Base-by-base conservation (phyloP, 2,888 invertebrate genomes). In the Flexamia atlantica region DNA sequence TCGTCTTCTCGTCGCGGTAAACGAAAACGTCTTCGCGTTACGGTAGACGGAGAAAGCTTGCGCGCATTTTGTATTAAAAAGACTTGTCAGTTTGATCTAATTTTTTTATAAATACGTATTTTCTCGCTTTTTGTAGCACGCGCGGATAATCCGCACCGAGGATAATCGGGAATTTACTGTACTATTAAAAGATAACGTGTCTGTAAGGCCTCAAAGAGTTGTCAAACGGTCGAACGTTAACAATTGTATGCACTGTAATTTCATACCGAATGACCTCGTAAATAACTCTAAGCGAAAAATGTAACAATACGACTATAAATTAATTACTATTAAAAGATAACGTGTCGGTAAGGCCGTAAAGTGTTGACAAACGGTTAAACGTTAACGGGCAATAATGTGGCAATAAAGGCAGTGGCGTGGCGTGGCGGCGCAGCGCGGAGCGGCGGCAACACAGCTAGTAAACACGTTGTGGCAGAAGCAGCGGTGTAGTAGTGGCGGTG, bases 401-500 rank as follows among this genome's bases (percentile, higher is more conserved):
- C 32, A 30, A 70, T 70, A 70, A 70, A 70, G 36, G 70, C 40
- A 1, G 30, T 68, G 40, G 68, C 68, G 68, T 20, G 68, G 68
- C 68, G 32, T 5, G 5, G 14, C 68, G 32, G 30, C 1, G 30
- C 68, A 10, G 68, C 30, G 30, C 25, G 64, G 30, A 9, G 68
- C 68, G 30, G 68, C 28, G 68, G 32, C 32, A 60, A 42, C n/a
- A 28, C 5, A 9, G 70, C 70, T 36, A 64, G 72, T 72, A 72
- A 72, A 72, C 72, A 72, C 72, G 40, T 36, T 23, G 40, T 10
- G 68, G 30, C 30, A 32, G 36, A 68, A 30, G 68, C n/a, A 17
- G 68, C 30, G 30, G 72, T 72, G 64, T 70, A 70, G 74, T 76
- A 46, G 74, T 28, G 46, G 74, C 42, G 72, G 42, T 76, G 74